Percentiles rank a stretch among this genome's conserved stretches.
Evolutionary conservation across 2,797 vertebrate species (phyloP).

Genomic region (Acanthurus leucopareius): DNA sequence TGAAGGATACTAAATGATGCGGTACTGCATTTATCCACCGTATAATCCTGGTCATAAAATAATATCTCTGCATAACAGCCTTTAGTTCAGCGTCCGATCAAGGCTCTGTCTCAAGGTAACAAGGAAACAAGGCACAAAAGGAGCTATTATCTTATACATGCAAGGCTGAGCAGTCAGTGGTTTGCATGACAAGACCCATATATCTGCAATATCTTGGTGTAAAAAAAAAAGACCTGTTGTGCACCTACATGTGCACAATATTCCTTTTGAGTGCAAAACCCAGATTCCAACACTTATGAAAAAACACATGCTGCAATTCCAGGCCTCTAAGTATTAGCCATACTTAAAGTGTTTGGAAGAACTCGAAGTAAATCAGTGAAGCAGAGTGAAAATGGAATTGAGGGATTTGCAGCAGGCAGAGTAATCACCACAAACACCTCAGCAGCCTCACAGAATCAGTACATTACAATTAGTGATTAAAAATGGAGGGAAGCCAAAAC

Average conservation of each 20-base stretch:
- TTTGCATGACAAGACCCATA: constrained; percentile 47
- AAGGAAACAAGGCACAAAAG: constrained; percentile 33
- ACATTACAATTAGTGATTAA: constrained; percentile 33
- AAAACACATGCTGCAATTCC: constrained; percentile 29
- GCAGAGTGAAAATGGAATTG: constrained; percentile 48
- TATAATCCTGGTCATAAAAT: constrained; percentile 16
- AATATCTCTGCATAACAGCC: constrained; percentile 16
- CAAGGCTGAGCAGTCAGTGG: constrained; percentile 30
- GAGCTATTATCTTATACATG: constrained; percentile 40
- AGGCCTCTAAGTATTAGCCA: constrained; percentile 38
- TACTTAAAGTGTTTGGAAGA: constrained; percentile 17
- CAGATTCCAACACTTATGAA: constrained; percentile 27
- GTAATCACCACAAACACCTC: constrained; percentile 53
- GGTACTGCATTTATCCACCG: constrained; percentile 26
- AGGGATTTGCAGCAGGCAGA: constrained; percentile 27
- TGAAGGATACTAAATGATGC: constrained; percentile 16
- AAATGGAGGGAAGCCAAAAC: constrained; percentile 28
- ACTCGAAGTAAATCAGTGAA: constrained; percentile 44
- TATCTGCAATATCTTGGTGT: constrained; percentile 34
- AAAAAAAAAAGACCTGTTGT: constrained; percentile 9
- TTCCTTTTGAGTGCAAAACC: constrained; percentile 34
- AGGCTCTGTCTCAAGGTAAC: constrained; percentile 20
- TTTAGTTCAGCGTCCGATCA: constrained; percentile 21
- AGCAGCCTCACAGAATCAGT: constrained; percentile 29
- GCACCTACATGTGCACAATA: constrained; percentile 26